These are phyloP conservation scores for Chiloscyllium plagiosum DNA, from an alignment of 2,113 vertebrate species.

Conservation along the genomic window DNA sequence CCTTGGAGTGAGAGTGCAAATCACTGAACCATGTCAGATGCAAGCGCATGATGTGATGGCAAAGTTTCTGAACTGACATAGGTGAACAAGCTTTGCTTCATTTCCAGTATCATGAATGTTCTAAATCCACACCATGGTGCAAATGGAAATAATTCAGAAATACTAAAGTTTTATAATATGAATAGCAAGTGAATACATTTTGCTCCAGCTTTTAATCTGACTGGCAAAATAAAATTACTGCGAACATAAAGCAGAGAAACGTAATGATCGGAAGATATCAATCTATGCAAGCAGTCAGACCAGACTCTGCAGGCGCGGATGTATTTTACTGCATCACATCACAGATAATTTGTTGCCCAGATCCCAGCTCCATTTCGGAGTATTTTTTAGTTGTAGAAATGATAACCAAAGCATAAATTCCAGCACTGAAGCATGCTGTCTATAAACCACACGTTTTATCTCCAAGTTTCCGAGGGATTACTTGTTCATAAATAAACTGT, in stretches of 20 bases:
- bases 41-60: background rate
- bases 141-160: background rate
- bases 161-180: background rate
- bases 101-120: background rate
- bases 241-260: background rate
- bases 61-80: background rate
- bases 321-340: background rate
- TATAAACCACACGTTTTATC: background rate
- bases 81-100: background rate
- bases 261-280: no score
- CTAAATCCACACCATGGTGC: background rate
- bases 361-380: background rate
- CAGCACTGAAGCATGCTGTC: background rate
- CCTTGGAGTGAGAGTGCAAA: background rate
- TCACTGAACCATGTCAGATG: background rate
- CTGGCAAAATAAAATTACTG: background rate
- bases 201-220: background rate
- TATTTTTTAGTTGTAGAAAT: background rate
- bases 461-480: background rate
- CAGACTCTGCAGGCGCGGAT: no score
- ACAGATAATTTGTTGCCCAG: background rate
- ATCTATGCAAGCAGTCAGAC: background rate
- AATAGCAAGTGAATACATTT: background rate
- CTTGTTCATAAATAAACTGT: background rate
- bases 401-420: background rate